Conservation (phyloP, 2,113 vertebrate species). For the Rynchops niger region DNA sequence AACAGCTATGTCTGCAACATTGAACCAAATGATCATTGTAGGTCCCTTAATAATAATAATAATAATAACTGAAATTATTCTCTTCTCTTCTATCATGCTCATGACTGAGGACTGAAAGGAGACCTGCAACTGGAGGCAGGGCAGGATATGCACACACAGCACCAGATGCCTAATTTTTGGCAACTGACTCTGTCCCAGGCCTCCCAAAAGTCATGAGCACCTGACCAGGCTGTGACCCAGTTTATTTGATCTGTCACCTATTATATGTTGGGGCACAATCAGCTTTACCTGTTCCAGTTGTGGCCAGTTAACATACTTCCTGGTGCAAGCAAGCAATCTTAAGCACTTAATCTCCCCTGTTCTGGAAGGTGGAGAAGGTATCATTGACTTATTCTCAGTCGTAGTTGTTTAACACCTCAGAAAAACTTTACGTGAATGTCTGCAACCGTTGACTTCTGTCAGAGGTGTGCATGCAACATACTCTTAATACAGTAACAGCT, state of each 20-base stretch:
- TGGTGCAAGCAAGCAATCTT: background rate
- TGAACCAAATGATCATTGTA: background rate
- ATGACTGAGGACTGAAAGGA: background rate
- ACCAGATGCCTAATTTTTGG: background rate
- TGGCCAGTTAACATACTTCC: background rate
- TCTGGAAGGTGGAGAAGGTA: background rate
- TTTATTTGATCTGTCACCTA: background rate
- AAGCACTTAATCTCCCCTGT: background rate
- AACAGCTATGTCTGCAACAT: background rate
- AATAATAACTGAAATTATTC: background rate
- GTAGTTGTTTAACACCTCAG: background rate
- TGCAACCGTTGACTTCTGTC: background rate
- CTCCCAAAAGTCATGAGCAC: background rate
- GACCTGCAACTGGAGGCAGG: background rate
- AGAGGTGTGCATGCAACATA: background rate
- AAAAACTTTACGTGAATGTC: background rate
- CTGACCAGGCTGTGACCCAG: background rate
- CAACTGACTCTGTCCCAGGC: background rate
- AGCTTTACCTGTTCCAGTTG: background rate
- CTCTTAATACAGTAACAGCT: background rate
- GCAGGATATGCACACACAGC: background rate
- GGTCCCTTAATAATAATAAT: no score
- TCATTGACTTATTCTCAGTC: background rate
- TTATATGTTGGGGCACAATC: background rate
- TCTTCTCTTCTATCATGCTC: background rate